Percentiles rank a stretch among this genome's conserved stretches.
These are phyloP conservation scores for Pitta sordida DNA, from an alignment of 2,113 vertebrate genomes.

Conservation along the genomic window DNA sequence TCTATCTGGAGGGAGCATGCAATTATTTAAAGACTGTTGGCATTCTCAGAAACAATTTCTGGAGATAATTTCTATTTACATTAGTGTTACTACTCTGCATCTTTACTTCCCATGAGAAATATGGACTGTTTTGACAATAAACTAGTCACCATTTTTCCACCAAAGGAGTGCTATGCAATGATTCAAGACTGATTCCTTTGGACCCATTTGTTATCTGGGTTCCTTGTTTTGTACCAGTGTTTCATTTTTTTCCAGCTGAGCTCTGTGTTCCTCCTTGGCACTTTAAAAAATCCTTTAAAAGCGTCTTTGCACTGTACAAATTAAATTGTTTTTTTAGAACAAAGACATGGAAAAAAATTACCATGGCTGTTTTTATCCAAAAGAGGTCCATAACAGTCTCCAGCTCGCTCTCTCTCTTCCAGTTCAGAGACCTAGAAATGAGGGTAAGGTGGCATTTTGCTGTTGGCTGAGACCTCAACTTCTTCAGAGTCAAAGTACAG, in stretches of 20 bases:
- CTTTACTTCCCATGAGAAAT: conserved; percentile 55
- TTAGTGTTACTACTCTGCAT: conserved; percentile 49
- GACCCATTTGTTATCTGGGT: neutral
- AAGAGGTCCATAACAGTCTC: neutral
- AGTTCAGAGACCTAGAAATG: neutral
- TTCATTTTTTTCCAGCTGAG: neutral
- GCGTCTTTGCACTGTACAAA: neutral
- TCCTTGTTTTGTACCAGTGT: neutral
- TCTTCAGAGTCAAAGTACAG: neutral
- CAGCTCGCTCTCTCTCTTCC: neutral
- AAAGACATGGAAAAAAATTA: neutral
- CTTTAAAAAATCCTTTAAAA: neutral
- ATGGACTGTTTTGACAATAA: conserved; percentile 49
- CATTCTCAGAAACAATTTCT: conserved; percentile 38
- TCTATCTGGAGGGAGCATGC: conserved; percentile 17
- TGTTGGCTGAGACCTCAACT: neutral
- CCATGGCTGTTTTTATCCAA: neutral
- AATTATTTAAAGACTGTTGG: conserved; percentile 32
- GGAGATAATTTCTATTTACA: conserved; percentile 40
- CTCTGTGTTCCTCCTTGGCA: neutral
- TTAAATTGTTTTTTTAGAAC: neutral
- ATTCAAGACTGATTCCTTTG: neutral
- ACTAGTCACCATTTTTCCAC: neutral
- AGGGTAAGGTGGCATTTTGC: neutral
- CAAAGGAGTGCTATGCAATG: neutral